phyloP scores from a whole-genome alignment of 2,797 vertebrate species.

The Menidia menidia region DNA sequence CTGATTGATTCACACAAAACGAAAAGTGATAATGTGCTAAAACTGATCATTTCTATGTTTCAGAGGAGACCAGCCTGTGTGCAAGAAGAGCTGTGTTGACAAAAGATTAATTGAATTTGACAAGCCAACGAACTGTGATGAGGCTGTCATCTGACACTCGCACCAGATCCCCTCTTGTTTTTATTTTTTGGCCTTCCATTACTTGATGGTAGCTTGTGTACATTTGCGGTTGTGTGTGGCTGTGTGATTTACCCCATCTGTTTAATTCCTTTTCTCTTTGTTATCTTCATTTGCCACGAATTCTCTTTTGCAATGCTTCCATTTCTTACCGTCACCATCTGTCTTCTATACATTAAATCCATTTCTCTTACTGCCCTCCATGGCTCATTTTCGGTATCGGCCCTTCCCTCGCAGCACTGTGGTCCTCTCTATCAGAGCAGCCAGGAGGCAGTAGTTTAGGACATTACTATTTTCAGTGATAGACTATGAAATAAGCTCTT shows the following conservation, averaged over 20 bases:
- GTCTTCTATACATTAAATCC: slow-evolving; percentile 24
- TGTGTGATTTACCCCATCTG: neutral
- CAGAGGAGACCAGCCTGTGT: slow-evolving; percentile 17
- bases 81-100: slow-evolving; percentile 58
- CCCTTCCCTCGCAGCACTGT: slow-evolving; percentile 31
- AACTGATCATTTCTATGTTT: slow-evolving; percentile 20
- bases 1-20: neutral
- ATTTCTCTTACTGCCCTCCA: slow-evolving; percentile 15
- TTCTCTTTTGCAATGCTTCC: slow-evolving; percentile 1
- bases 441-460: slow-evolving; percentile 56
- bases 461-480: slow-evolving; percentile 66
- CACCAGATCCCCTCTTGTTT: slow-evolving; percentile 1
- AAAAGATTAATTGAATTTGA: slow-evolving; percentile 37
- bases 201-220: neutral
- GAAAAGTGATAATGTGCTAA: neutral
- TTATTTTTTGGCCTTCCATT: slow-evolving; percentile 1
- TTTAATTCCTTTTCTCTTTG: slow-evolving; percentile 6
- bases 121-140: slow-evolving; percentile 38
- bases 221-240: neutral
- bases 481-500: slow-evolving; percentile 60
- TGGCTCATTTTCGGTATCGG: slow-evolving; percentile 29
- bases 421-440: slow-evolving; percentile 48
- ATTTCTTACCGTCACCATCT: slow-evolving; percentile 22
- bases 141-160: slow-evolving; percentile 48
- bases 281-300: slow-evolving; percentile 27